Conservation (phyloP, 2,797 vertebrate genomes). For the Echiichthys vipera region DNA sequence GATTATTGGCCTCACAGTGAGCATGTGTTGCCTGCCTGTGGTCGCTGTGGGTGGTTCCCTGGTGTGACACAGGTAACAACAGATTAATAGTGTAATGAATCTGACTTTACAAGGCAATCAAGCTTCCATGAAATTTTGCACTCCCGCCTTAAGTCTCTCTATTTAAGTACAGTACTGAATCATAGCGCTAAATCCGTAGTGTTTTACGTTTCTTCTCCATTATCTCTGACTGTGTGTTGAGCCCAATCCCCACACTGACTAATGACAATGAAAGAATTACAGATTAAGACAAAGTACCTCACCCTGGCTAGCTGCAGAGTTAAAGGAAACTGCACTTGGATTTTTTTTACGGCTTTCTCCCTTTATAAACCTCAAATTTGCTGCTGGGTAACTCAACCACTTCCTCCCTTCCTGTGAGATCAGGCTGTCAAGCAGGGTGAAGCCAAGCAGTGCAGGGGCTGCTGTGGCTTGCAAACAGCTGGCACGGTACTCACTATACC, state of each 20-base stretch:
- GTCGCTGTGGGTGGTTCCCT: constrained; percentile 60
- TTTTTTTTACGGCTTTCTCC: constrained; percentile 64
- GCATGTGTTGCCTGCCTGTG: constrained; percentile 55
- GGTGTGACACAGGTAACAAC: constrained; percentile 63
- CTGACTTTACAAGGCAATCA: constrained; percentile 57
- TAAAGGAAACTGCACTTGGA: constrained; percentile 61
- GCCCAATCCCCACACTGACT: not conserved
- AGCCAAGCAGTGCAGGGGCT: constrained; percentile 61
- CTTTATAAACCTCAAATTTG: constrained; percentile 82
- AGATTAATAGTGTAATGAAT: constrained; percentile 63
- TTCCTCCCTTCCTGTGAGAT: constrained; percentile 82
- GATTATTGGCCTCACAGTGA: constrained; percentile 23
- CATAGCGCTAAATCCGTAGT: not conserved
- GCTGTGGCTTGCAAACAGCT: constrained; percentile 77
- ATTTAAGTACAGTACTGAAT: not conserved
- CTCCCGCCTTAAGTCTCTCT: not conserved
- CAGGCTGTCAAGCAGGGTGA: constrained; percentile 73
- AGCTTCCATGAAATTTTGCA: constrained; percentile 31
- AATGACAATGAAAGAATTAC: constrained; percentile 40
- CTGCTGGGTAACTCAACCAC: constrained; percentile 80
- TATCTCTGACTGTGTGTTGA: constrained; percentile 13
- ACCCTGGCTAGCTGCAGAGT: constrained; percentile 45
- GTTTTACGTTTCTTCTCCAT: not conserved
- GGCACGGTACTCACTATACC: constrained; percentile 67
- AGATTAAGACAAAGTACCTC: constrained; percentile 36